Conservation (phyloP, 2,113 vertebrate species). For the Lutjanus erythropterus region DNA sequence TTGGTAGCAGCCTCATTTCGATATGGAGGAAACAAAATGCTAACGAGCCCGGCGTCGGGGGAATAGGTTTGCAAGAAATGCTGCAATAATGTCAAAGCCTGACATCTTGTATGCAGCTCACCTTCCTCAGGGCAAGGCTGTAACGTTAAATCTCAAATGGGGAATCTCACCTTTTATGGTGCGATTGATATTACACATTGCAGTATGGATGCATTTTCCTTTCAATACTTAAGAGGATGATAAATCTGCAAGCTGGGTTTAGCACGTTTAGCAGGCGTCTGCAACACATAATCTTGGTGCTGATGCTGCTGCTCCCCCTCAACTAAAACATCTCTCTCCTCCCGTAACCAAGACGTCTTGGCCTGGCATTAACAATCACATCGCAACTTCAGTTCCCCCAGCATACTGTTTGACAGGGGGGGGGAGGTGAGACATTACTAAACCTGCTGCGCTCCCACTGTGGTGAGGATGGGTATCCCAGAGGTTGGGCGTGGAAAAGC, state of each 20-base stretch:
- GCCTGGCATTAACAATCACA: slow-evolving; percentile 32
- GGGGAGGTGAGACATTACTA: slow-evolving; percentile 45
- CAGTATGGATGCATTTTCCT: slow-evolving; percentile 58
- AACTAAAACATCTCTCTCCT: slow-evolving; percentile 50
- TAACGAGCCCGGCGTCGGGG: slow-evolving; percentile 61
- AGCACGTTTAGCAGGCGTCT: slow-evolving; percentile 48
- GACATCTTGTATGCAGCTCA: slow-evolving; percentile 63
- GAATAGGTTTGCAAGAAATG: slow-evolving; percentile 63
- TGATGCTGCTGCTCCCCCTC: slow-evolving; percentile 29
- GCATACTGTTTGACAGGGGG: slow-evolving; percentile 17
- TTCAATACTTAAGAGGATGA: slow-evolving; percentile 56
- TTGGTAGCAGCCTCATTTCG: slow-evolving; percentile 64
- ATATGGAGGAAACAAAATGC: slow-evolving; percentile 67
- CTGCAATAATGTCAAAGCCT: slow-evolving; percentile 67
- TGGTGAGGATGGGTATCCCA: slow-evolving; percentile 58
- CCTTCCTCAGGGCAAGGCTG: slow-evolving; percentile 53
- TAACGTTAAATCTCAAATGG: slow-evolving; percentile 60
- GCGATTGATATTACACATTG: slow-evolving; percentile 49
- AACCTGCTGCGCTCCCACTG: slow-evolving; percentile 38
- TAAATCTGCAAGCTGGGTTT: slow-evolving; percentile 59
- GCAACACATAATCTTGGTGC: slow-evolving; percentile 50
- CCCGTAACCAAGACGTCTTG: slow-evolving; percentile 7
- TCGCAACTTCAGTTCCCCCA: slow-evolving; percentile 13
- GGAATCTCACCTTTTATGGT: slow-evolving; percentile 63
- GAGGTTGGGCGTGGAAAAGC: slow-evolving; percentile 52